Evolutionary conservation across 2,113 vertebrate genomes (phyloP), one percentile per base, ranked within the genome.

Genomic region (Eira barbara): DNA sequence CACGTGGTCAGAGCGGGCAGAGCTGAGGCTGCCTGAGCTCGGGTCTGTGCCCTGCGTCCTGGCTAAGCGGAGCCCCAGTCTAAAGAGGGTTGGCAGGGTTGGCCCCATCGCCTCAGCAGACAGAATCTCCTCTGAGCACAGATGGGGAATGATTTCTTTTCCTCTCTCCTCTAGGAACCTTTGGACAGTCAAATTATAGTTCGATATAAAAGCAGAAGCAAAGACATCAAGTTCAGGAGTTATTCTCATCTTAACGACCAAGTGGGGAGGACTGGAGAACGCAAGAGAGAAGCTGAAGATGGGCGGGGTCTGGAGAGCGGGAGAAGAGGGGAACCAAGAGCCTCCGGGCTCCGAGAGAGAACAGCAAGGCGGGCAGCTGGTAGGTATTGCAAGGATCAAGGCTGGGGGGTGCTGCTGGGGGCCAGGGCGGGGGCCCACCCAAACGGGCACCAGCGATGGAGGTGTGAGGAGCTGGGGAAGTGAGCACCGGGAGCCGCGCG

Each of bases 141-240:
- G 10, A 42, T 13, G 11, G 34, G 36, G 17, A 3, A 0, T 15
- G 42, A 42, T 86, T 74, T 81, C 89, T 47, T 86, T 82, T 97
- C 34, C 82, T 84, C 95, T 92, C 86, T 79, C 88, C 83, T 97
- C 87, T 59, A 80, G 94, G 95, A 97, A 89, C 13, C 96, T 98
- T 98, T 91, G 96, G 97, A 97, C 93, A 97, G 90, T 97, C 95
- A 97, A 98, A 98, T 98, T 97, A 98, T 8, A 92, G 90, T 84
- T 92, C 42, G 5, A 93, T 21, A 59, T 79, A 97, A 97, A 98
- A 98, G 89, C 97, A 96, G 91, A 92, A 12, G 96, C 80, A 96
- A 96, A 98, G 98, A 98, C 98, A 94, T 95, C 96, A 97, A 95
- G 86, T 74, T 91, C 96, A 4, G 92, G 97, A 98, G 89, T 97